Evolutionary conservation across 1,140 invertebrate species (phyloP).

Genomic region (Chlorops oryzae): DNA sequence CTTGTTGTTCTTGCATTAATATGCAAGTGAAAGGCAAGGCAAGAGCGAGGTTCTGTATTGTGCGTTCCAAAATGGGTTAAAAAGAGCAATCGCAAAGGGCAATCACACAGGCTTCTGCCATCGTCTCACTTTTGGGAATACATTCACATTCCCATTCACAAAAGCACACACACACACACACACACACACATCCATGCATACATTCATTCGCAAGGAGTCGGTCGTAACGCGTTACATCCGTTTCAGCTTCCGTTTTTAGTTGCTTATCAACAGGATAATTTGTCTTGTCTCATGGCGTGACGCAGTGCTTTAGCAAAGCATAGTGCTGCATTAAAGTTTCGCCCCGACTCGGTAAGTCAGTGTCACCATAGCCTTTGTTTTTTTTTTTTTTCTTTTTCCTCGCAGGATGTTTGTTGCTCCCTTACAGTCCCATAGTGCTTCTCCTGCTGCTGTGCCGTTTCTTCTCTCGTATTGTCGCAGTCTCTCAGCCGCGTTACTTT

Average conservation of each 20-base stretch:
- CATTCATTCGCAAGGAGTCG: constrained; percentile 20
- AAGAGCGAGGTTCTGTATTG: too few relatives aligned
- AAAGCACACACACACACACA: constrained; percentile 11
- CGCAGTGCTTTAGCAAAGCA: constrained; percentile 18
- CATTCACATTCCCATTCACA: constrained; percentile 10
- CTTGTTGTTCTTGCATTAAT: constrained; percentile 14
- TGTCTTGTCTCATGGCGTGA: constrained; percentile 32
- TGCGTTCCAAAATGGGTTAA: too few relatives aligned
- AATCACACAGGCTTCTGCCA: too few relatives aligned
- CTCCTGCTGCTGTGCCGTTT: constrained; percentile 12
- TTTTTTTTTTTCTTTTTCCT: too few relatives aligned
- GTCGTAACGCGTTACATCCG: constrained; percentile 22
- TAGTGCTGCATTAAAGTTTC: too few relatives aligned
- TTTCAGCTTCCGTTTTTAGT: constrained; percentile 33
- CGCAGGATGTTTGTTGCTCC: constrained; percentile 1
- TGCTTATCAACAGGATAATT: constrained; percentile 44
- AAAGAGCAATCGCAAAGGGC: too few relatives aligned
- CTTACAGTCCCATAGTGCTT: too few relatives aligned
- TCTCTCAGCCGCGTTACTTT: too few relatives aligned
- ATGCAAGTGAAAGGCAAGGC: constrained; percentile 13
- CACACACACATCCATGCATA: background rate
- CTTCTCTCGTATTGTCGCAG: constrained; percentile 33
- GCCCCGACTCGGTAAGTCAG: too few relatives aligned
- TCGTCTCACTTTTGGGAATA: too few relatives aligned
- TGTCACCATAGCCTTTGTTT: too few relatives aligned